A percentile compares a stretch with the other conserved stretches of the same genome.
These are phyloP conservation scores for Mixornis gularis DNA, from an alignment of 2,113 vertebrate genomes.

Conservation along the genomic window DNA sequence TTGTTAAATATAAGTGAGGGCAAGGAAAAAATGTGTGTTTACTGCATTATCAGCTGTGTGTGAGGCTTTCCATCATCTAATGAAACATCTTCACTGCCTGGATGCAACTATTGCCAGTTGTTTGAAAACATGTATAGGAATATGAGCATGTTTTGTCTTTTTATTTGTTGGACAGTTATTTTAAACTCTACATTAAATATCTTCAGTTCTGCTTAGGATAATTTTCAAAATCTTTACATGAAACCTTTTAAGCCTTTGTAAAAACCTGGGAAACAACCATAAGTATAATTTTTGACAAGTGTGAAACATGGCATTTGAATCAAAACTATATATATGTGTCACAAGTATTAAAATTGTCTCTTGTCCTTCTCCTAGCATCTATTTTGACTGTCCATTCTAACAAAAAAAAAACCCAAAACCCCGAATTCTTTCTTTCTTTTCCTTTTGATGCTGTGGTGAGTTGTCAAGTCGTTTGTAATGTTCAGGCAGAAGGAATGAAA, in stretches of 20 bases:
- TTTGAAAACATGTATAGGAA: neutral
- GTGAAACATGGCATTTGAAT: neutral
- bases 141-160: neutral
- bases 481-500: neutral
- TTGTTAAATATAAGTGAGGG: constrained; percentile 12
- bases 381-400: neutral
- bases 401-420: fast-evolving
- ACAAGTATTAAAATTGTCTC: neutral
- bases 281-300: neutral
- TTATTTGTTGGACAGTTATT: neutral
- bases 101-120: neutral
- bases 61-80: neutral
- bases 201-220: neutral
- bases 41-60: neutral
- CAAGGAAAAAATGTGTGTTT: neutral
- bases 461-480: neutral
- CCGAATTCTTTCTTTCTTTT: neutral
- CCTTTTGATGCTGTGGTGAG: neutral
- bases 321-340: neutral
- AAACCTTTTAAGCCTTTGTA: neutral
- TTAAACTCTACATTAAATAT: neutral
- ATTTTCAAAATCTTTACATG: neutral
- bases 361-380: neutral
- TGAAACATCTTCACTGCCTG: neutral
- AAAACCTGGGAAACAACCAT: fast-evolving